Evolutionary conservation across 2,797 vertebrate genomes (phyloP).

Genomic region (Lacerta bilineata): DNA sequence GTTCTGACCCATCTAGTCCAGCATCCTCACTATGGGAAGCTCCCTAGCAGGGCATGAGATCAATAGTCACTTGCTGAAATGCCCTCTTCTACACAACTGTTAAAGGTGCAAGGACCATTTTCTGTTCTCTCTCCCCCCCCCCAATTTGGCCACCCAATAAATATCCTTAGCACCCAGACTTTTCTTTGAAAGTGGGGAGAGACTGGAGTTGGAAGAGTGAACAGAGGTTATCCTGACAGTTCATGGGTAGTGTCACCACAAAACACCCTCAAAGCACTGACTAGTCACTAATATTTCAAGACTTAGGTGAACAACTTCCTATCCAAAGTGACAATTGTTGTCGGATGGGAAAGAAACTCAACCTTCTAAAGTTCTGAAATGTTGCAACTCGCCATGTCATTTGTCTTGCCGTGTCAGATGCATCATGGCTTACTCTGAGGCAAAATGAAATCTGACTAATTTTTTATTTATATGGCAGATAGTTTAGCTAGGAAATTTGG

Average conservation of each 20-base stretch:
- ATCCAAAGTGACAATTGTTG: background rate
- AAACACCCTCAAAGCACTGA: constrained; percentile 39
- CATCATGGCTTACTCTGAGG: background rate
- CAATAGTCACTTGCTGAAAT: background rate
- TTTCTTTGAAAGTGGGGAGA: background rate
- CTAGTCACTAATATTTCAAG: constrained; percentile 15
- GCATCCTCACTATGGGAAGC: too few species aligned
- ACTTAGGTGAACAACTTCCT: constrained; percentile 36
- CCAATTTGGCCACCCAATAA: background rate
- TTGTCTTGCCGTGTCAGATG: constrained; percentile 28
- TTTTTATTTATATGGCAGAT: background rate
- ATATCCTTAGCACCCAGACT: background rate
- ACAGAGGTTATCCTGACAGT: constrained; percentile 26
- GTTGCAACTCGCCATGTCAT: rapidly evolving
- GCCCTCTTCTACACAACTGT: background rate
- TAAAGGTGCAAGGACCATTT: background rate
- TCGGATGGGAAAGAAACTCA: background rate
- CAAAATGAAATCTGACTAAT: constrained; percentile 22
- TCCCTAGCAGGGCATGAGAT: too few species aligned
- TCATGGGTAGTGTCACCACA: background rate
- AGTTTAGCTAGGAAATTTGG: background rate
- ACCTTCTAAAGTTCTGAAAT: rapidly evolving
- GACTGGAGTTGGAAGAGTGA: constrained; percentile 16
- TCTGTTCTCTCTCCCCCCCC: too few species aligned
- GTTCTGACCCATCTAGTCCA: too few species aligned